Base-by-base conservation (phyloP, 1,140 invertebrate species). In the Polypedilum pembai region DNA sequence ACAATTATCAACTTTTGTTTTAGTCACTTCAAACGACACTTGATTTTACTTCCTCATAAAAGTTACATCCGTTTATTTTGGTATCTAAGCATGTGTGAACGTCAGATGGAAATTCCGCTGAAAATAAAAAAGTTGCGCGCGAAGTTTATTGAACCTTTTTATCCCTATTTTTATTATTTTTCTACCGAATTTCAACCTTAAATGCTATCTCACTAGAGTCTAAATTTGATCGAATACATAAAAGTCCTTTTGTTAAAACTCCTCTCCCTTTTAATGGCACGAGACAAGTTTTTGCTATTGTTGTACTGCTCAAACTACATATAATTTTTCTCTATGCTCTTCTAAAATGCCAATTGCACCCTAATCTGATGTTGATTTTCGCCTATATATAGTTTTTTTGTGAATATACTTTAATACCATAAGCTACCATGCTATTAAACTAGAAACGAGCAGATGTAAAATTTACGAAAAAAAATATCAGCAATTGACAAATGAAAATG, bases 181-280 rank as follows among this genome's bases (percentile, higher is more conserved):
- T n/a, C 4, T n/a, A 12, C 3, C 12, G 15, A 56, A 12, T 56
- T 56, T 56, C 45, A 56, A 56, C 45, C n/a, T n/a, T 56, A 56
- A 12, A n/a, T 12, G 3, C n/a, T 1, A 56, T 56, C 3, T 56
- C 3, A 4, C 1, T 56, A 56, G n/a, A n/a, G 45, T 56, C 45
- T 12, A 56, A n/a, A 56, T 12, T 56, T 56, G 12, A 12, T n/a
- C 12, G n/a, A 56, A 8, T 15, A n/a, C 12, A 8, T 56, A 56
- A 15, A n/a, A n/a, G n/a, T 56, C 45, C 45, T 18, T 69, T 18
- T 10, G 8, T 20, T 69, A 18, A 18, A 20, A 69, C 8, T 69
- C 8, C 65, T 69, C 65, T 69, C 65, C 65, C 65, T 69, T 69
- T 69, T 56, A 18, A 69, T 69, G 65, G 65, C 65, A 69, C 65